These are phyloP conservation scores for Drosophila greeni DNA, from an alignment of 2,888 invertebrate species.

Conservation along the genomic window DNA sequence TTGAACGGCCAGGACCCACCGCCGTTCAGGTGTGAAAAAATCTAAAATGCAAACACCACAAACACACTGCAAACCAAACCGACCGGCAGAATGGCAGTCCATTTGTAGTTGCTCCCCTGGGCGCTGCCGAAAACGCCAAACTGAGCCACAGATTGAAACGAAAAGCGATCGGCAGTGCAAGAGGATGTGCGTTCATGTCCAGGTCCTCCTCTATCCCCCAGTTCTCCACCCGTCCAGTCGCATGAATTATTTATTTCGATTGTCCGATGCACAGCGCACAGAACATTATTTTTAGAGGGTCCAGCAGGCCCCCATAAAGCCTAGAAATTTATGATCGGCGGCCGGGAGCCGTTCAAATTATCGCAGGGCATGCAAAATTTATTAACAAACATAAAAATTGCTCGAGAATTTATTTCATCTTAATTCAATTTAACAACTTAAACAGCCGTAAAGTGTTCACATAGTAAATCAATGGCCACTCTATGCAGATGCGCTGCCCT, in stretches of 20 bases:
- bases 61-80: constrained; percentile 30
- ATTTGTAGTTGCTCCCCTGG: constrained; percentile 71
- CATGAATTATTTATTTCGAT: constrained; percentile 72
- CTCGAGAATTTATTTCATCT: constrained; percentile 75
- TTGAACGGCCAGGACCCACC: constrained; percentile 63
- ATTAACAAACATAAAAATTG: constrained; percentile 73
- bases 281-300: constrained; percentile 62
- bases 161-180: constrained; percentile 29
- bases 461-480: constrained; percentile 72
- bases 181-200: constrained; percentile 48
- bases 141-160: constrained; percentile 29
- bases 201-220: background rate
- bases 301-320: constrained; percentile 28
- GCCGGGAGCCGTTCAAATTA: constrained; percentile 64
- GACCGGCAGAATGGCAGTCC: constrained; percentile 45
- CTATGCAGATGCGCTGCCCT: constrained; percentile 51
- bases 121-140: constrained; percentile 48
- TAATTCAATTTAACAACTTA: constrained; percentile 77
- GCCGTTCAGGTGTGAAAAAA: constrained; percentile 70
- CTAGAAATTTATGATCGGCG: constrained; percentile 44
- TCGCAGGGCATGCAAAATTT: constrained; percentile 71
- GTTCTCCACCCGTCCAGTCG: constrained; percentile 33
- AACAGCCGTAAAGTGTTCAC: constrained; percentile 77
- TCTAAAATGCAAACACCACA: constrained; percentile 71
- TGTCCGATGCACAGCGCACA: constrained; percentile 48